Conservation (phyloP, 37 sponge, comb jelly and placozoan species). For the Amphimedon queenslandica region DNA sequence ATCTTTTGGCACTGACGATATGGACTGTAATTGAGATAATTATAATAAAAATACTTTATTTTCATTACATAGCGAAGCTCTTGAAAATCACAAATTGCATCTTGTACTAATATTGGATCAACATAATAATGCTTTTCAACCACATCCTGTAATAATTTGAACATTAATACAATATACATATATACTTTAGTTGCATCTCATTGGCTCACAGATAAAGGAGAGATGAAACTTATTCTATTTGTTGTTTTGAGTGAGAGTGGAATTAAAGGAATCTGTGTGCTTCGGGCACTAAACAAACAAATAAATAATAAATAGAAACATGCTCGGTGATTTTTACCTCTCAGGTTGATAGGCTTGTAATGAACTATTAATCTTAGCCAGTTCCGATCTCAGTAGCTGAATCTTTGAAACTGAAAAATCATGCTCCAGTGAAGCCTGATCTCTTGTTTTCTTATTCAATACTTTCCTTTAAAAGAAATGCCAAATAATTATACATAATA, state of each 20-base stretch:
- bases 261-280: constrained; percentile 42
- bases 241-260: constrained; percentile 57
- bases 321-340: constrained; percentile 16
- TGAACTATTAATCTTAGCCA: constrained; percentile 58
- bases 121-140: constrained; percentile 35
- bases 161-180: background rate
- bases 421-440: constrained; percentile 36
- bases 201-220: constrained; percentile 25
- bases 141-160: constrained; percentile 1
- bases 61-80: constrained; percentile 38
- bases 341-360: constrained; percentile 56
- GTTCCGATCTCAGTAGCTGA: constrained; percentile 41
- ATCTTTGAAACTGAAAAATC: constrained; percentile 55
- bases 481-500: background rate
- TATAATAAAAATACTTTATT: background rate
- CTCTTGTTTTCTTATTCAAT: constrained; percentile 22
- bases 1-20: constrained; percentile 8
- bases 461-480: background rate
- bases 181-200: background rate
- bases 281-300: background rate
- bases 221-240: constrained; percentile 10
- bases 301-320: background rate
- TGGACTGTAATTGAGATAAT: background rate
- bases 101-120: constrained; percentile 24
- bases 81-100: constrained; percentile 36